phyloP scores from a whole-genome alignment of 2,797 vertebrate species.

The Brachymystax lenok region DNA sequence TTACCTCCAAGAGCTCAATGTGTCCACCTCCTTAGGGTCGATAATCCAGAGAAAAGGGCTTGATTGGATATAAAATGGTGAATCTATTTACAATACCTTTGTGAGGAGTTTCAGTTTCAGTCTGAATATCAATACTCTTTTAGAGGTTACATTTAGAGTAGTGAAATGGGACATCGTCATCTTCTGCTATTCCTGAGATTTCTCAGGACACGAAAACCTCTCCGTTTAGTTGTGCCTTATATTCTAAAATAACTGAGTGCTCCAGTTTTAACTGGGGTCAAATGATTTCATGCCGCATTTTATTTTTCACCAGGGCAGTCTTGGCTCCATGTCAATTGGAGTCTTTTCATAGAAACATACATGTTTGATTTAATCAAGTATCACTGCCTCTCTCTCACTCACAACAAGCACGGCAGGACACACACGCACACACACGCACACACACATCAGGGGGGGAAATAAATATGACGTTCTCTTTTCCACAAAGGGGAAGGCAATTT shows the following conservation, averaged over 20 bases:
- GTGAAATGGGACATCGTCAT: constrained; percentile 46
- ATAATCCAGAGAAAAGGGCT: not conserved
- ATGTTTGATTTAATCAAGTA: not conserved
- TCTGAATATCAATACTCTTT: not conserved
- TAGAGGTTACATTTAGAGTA: constrained; percentile 12
- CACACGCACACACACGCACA: not conserved
- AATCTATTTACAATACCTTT: not conserved
- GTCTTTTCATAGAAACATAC: not conserved
- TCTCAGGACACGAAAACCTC: constrained; percentile 30
- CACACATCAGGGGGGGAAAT: not conserved
- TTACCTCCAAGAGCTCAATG: not conserved
- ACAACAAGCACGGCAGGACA: constrained; percentile 4
- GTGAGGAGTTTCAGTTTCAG: constrained; percentile 11
- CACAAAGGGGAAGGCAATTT: not conserved
- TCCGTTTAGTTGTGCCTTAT: constrained; percentile 8
- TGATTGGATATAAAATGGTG: constrained; percentile 1
- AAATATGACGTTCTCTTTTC: too few relatives aligned
- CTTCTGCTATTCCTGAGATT: constrained; percentile 51
- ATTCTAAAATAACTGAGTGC: constrained; percentile 48
- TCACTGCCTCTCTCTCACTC: not conserved
- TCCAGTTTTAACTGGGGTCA: constrained; percentile 51
- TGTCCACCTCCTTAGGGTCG: not conserved
- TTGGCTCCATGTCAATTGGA: not conserved
- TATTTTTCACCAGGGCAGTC: not conserved
- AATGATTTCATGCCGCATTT: constrained; percentile 14